Evolutionary conservation across 53 echinoderm and acorn worm species (phyloP).

Genomic region (Glandiceps talaboti): DNA sequence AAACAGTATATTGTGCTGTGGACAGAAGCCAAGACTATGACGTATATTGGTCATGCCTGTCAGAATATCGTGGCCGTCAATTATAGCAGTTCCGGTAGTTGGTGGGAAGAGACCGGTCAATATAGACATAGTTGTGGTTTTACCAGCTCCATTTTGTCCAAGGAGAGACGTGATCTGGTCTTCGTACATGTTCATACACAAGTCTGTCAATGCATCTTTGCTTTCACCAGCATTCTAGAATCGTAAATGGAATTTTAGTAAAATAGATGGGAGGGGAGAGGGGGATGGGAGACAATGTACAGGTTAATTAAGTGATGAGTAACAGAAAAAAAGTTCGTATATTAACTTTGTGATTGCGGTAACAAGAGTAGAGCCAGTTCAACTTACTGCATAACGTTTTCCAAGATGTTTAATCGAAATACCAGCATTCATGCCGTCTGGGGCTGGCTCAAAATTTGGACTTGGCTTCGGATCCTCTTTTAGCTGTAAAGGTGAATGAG

Average conservation of each 20-base stretch:
- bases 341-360: too few relatives aligned
- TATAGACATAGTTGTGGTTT: conserved; percentile 99
- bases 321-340: too few relatives aligned
- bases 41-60: conserved; percentile 69
- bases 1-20: conserved; percentile 95
- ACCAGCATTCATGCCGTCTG: conserved; percentile 47
- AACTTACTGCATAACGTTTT: conserved; percentile 88
- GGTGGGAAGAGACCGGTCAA: conserved; percentile 96
- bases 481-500: too few relatives aligned
- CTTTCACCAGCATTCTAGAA: conserved; percentile 81
- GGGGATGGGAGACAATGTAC: too few relatives aligned
- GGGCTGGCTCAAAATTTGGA: conserved; percentile 71
- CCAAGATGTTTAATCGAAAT: conserved; percentile 66
- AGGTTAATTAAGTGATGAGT: too few relatives aligned
- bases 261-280: too few relatives aligned
- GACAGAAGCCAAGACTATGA: conserved; percentile 80
- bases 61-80: conserved; percentile 65
- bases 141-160: conserved; percentile 97
- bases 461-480: too few relatives aligned
- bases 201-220: conserved; percentile 84
- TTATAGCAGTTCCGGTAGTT: conserved; percentile 54
- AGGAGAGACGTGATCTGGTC: conserved; percentile 96
- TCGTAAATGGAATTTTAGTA: too few relatives aligned
- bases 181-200: conserved; percentile 86
- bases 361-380: too few relatives aligned